Evolutionary conservation across 2,113 vertebrate species (phyloP).

Genomic region (Erythrolamprus reginae): DNA sequence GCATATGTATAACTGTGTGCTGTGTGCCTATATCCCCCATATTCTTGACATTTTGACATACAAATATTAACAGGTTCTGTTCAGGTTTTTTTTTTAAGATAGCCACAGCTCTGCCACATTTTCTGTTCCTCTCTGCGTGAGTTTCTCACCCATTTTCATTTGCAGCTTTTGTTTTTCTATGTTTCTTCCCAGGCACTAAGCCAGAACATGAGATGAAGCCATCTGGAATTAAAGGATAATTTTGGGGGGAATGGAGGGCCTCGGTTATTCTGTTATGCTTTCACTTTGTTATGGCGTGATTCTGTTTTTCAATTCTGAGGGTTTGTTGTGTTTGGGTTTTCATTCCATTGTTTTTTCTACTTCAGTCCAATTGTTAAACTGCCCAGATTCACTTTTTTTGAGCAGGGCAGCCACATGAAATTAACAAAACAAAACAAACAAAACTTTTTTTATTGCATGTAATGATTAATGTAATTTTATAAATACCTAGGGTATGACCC

Average conservation of each 20-base stretch:
- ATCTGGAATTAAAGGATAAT: background rate
- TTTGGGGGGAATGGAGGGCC: background rate
- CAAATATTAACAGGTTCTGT: background rate
- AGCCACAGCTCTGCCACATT: background rate
- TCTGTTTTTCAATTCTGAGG: background rate
- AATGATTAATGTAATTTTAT: background rate
- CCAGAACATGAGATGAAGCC: background rate
- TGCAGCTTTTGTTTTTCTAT: background rate
- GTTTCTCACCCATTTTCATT: background rate
- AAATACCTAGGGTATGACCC: background rate
- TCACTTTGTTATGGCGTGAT: background rate
- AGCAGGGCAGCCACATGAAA: background rate
- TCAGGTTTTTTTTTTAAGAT: background rate
- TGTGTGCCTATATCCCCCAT: background rate
- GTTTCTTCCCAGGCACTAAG: background rate
- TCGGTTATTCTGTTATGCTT: background rate
- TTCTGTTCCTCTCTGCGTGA: background rate
- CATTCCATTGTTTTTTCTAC: background rate
- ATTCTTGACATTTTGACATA: background rate
- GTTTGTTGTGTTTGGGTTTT: background rate
- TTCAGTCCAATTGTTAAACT: background rate
- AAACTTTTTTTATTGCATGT: background rate
- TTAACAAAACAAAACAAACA: background rate
- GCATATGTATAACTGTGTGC: background rate
- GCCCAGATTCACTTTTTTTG: background rate